Base-by-base conservation (phyloP, 30 jellyfish, hydroid and myxozoan species). In the Turritopsis rubra region DNA sequence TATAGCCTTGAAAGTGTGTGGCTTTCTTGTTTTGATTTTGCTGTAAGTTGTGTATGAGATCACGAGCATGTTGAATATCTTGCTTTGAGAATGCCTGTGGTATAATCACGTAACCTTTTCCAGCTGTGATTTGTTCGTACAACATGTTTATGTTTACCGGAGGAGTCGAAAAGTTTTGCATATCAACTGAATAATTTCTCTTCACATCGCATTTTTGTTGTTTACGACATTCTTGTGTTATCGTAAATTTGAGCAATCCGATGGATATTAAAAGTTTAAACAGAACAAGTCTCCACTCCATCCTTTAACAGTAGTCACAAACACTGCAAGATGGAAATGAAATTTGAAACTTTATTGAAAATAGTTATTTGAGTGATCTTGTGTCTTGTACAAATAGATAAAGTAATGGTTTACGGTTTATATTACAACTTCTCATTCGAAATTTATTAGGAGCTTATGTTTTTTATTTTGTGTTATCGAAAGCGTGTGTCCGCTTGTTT, bases 31-130 rank as follows among this genome's bases (percentile, higher is more conserved):
- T 41, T 23, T 74, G 82, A 16, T 27, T 74, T 21, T 74, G 28
- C 5, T 16, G 28, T 13, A 74, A 29, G 41, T 74, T n/a, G 16
- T 74, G 82, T 7, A 29, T 74, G 18, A 74, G 18, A 1, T 74
- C 82, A 29, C 82, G 82, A 1, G 82, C 82, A 74, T 74, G 82
- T 29, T 26, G 28, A 24, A 74, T 74, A 23, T 74, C 82, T 23
- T 27, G 7, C 82, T 27, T 22, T 17, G 82, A 23, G 60, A 74
- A 74, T 26, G 41, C 65, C 31, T 74, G 82, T n/a, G 82, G 82
- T 24, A 74, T 26, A 16, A 0, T 74, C 24, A 74, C 82, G 71
- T 24, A 74, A 16, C 82, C 82, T 13, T 74, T 74, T 23, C 82
- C 82, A 23, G 82, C 65, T 22, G 82, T 74, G 24, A 74, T 74